A percentile compares a stretch with the other conserved stretches of the same genome.
phyloP scores from a whole-genome alignment of 2,797 vertebrate genomes.

The Anas bahamensis region DNA sequence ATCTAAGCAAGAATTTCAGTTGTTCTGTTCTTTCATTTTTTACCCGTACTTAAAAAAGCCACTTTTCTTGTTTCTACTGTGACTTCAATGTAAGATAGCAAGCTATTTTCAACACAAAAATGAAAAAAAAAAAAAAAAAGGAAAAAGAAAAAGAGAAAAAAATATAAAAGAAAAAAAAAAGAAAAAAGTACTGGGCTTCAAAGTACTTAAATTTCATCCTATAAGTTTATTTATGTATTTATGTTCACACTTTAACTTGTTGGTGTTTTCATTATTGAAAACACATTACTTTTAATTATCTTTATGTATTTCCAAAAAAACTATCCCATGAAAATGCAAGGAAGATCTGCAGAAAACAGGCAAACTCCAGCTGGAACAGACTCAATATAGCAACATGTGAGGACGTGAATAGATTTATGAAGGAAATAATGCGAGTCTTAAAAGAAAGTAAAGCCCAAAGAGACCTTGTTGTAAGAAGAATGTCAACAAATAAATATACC shows the following conservation, averaged over 20 bases:
- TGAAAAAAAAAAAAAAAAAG: not conserved
- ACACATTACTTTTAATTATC: not conserved
- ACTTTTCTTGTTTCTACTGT: not conserved
- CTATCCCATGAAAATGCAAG: not conserved
- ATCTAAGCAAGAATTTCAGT: not conserved
- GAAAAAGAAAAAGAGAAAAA: not conserved
- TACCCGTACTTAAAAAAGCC: not conserved
- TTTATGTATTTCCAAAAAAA: rapidly evolving
- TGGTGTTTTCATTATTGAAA: not conserved
- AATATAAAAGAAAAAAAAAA: not conserved
- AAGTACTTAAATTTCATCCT: not conserved
- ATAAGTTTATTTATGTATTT: not conserved
- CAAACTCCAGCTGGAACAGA: not conserved
- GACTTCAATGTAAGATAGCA: not conserved
- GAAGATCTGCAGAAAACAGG: not conserved
- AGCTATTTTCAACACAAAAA: not conserved
- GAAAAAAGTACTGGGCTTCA: not conserved
- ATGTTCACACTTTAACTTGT: not conserved
- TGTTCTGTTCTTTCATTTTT: not conserved
- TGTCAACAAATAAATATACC: not conserved
- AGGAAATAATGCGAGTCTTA: not conserved
- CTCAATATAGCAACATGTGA: not conserved
- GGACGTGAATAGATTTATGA: not conserved
- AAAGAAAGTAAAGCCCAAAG: not conserved
- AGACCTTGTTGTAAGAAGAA: not conserved